A percentile compares a stretch with the other conserved stretches of the same genome.
phyloP scores from a whole-genome alignment of 1,140 invertebrate species.

The Heliothis subflexa region DNA sequence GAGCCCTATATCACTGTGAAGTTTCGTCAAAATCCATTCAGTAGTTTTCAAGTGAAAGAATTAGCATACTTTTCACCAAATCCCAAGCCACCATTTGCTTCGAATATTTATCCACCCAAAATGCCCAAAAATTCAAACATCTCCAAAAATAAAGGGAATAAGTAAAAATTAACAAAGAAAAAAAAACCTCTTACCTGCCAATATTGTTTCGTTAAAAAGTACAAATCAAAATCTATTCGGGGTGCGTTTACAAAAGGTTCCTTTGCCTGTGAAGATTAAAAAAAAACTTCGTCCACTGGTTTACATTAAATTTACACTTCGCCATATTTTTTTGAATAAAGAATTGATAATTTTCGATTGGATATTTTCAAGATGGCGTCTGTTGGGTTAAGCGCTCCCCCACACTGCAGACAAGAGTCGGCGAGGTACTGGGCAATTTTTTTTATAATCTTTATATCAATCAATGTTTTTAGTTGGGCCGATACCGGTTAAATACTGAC shows the following conservation, averaged over 20 bases:
- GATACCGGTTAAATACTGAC: no score
- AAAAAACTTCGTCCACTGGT: slow-evolving; percentile 12
- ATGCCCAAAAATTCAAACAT: not conserved
- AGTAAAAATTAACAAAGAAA: slow-evolving; percentile 16
- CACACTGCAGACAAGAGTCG: no score
- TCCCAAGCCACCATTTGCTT: not conserved
- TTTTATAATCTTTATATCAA: no score
- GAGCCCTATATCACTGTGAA: no score
- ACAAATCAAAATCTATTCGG: slow-evolving; percentile 40
- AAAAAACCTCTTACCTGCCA: slow-evolving; percentile 22
- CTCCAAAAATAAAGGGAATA: not conserved
- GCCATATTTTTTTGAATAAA: slow-evolving; percentile 38
- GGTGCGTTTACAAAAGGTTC: slow-evolving; percentile 35
- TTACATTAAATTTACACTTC: slow-evolving; percentile 32
- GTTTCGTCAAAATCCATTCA: no score
- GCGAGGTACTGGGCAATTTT: no score
- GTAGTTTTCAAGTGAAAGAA: no score
- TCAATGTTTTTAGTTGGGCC: no score
- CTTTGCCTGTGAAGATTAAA: slow-evolving; percentile 34
- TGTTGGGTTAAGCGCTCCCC: not conserved
- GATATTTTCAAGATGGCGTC: slow-evolving; percentile 20
- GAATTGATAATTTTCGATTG: slow-evolving; percentile 38
- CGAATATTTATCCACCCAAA: slow-evolving; percentile 7
- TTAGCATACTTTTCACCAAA: no score
- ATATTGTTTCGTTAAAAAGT: slow-evolving; percentile 34